phyloP scores from a whole-genome alignment of 2,113 vertebrate genomes.

The Rhipidura dahli region DNA sequence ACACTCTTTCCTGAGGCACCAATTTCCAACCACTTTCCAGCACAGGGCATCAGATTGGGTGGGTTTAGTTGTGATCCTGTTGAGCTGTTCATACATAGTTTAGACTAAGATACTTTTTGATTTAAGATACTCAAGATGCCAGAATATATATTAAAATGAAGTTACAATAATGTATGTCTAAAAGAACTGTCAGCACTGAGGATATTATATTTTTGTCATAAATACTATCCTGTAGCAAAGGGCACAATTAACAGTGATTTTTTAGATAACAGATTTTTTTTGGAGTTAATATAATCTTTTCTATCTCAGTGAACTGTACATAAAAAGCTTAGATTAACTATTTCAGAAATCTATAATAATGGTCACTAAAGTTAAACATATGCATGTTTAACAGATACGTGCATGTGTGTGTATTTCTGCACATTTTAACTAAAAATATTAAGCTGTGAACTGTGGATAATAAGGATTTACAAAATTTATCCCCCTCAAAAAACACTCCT shows the following conservation, averaged over 20 bases:
- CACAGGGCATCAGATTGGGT: neutral
- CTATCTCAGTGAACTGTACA: neutral
- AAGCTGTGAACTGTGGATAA: neutral
- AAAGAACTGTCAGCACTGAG: neutral
- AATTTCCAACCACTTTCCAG: neutral
- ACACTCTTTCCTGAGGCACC: neutral
- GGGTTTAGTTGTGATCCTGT: neutral
- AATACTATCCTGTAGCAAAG: neutral
- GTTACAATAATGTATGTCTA: neutral
- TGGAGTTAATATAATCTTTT: neutral
- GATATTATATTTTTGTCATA: neutral
- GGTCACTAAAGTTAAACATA: neutral
- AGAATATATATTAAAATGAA: neutral
- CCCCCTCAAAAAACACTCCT: neutral
- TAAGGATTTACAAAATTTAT: neutral
- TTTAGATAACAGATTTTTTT: neutral
- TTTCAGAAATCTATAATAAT: neutral
- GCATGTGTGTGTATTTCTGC: neutral
- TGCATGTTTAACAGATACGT: neutral
- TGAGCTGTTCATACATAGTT: neutral
- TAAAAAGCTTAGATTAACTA: neutral
- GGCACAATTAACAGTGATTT: neutral
- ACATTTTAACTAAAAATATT: neutral
- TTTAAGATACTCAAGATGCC: neutral
- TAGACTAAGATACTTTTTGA: neutral